Conservation (phyloP, 1,140 invertebrate genomes). For the Bombus polaris region DNA sequence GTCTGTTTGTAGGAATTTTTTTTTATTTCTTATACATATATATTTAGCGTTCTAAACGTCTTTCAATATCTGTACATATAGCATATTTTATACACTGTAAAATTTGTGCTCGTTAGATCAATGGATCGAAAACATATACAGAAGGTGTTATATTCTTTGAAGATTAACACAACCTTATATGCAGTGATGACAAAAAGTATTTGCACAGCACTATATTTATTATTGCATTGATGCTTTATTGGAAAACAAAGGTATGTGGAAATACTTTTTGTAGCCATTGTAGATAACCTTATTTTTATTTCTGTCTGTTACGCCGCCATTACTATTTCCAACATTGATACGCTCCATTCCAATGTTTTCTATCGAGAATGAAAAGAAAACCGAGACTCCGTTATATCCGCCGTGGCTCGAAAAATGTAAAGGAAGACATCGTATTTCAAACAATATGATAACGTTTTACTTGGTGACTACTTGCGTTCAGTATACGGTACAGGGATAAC, state of each 20-base stretch:
- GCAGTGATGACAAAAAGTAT: too few relatives aligned
- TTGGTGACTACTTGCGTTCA: conserved; percentile 8
- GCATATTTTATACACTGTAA: neutral
- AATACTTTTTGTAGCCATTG: too few relatives aligned
- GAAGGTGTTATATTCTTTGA: neutral
- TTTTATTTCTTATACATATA: neutral
- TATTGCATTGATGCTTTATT: too few relatives aligned
- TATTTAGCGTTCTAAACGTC: too few relatives aligned
- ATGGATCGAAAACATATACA: neutral
- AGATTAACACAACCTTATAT: neutral
- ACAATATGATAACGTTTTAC: conserved; percentile 17
- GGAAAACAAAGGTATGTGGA: too few relatives aligned
- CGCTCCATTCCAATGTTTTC: neutral
- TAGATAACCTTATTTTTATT: neutral
- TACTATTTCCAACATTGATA: neutral
- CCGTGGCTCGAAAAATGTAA: neutral
- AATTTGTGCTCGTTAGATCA: neutral
- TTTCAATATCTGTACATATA: too few relatives aligned
- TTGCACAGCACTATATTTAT: too few relatives aligned
- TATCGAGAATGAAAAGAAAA: conserved; percentile 10
- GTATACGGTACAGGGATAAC: neutral
- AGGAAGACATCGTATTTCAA: conserved; percentile 17
- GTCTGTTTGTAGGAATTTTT: neutral
- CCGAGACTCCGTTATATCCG: neutral
- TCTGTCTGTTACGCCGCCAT: neutral